Evolutionary conservation across 2,888 invertebrate genomes (phyloP).

Genomic region (Taphrorychus bicolor): DNA sequence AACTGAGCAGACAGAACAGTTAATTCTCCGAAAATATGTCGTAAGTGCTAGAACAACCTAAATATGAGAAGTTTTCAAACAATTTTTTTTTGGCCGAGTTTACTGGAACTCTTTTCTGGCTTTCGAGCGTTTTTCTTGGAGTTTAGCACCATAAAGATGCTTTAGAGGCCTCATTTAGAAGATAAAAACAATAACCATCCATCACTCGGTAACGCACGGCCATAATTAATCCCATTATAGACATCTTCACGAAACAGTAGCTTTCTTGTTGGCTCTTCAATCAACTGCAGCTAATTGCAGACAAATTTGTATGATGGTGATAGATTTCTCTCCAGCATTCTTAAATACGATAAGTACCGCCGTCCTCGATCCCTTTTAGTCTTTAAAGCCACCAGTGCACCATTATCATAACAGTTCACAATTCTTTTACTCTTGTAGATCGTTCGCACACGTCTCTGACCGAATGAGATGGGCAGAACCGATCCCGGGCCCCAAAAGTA

Average conservation of each 20-base stretch:
- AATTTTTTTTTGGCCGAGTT: no score
- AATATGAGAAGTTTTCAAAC: no score
- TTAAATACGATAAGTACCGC: no score
- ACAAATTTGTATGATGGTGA: neutral
- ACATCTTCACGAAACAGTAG: neutral
- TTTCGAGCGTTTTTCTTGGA: no score
- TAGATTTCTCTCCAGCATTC: neutral
- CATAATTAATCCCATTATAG: neutral
- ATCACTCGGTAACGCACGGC: neutral
- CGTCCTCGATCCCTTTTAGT: neutral
- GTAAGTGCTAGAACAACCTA: no score
- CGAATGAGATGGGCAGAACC: slow-evolving; percentile 51
- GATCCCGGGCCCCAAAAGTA: slow-evolving; percentile 47
- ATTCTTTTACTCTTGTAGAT: slow-evolving; percentile 28
- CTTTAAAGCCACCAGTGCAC: no score
- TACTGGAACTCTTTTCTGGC: no score
- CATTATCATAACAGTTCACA: neutral
- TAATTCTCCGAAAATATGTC: no score
- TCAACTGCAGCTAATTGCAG: neutral
- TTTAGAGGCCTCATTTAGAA: no score
- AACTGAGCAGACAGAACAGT: no score
- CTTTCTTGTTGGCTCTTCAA: neutral
- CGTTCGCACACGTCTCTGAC: slow-evolving; percentile 21
- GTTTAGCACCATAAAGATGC: no score
- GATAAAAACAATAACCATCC: no score